A percentile compares a stretch with the other conserved stretches of the same genome.
phyloP scores from a whole-genome alignment of 2,113 vertebrate species.

The Ranitomeya variabilis region DNA sequence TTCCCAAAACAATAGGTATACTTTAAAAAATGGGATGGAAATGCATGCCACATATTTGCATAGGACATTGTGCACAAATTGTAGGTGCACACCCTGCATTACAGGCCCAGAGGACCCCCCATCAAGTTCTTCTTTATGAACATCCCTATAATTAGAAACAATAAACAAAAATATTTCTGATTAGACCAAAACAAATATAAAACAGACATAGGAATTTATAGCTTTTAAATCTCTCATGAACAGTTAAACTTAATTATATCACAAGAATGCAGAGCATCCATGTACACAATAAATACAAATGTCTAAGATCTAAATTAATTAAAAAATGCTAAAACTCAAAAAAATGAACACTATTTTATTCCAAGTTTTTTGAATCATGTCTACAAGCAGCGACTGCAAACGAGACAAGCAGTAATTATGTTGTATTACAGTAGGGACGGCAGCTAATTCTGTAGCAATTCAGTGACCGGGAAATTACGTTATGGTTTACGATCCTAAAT shows the following conservation, averaged over 20 bases:
- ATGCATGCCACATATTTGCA: too few relatives aligned
- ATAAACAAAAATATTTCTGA: too few relatives aligned
- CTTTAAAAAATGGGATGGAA: too few relatives aligned
- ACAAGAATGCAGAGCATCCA: not conserved
- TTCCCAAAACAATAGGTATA: too few relatives aligned
- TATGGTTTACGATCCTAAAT: constrained; percentile 18
- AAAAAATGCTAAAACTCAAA: not conserved
- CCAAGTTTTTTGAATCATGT: not conserved
- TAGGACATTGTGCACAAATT: too few relatives aligned
- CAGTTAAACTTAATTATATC: not conserved
- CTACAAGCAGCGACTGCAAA: not conserved
- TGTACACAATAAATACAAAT: not conserved
- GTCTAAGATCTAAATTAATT: constrained; percentile 20
- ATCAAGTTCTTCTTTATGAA: too few relatives aligned
- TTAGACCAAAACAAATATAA: too few relatives aligned
- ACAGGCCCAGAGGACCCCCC: too few relatives aligned
- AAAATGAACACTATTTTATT: constrained; percentile 5
- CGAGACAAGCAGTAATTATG: not conserved
- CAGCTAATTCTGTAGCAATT: not conserved
- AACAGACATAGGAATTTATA: too few relatives aligned
- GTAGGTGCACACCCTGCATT: too few relatives aligned
- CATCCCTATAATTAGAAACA: too few relatives aligned
- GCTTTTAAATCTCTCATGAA: too few relatives aligned
- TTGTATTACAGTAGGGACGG: not conserved
- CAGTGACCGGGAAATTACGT: constrained; percentile 1